Base-by-base conservation (phyloP, 2,888 invertebrate species). In the Acrobasis suavella region DNA sequence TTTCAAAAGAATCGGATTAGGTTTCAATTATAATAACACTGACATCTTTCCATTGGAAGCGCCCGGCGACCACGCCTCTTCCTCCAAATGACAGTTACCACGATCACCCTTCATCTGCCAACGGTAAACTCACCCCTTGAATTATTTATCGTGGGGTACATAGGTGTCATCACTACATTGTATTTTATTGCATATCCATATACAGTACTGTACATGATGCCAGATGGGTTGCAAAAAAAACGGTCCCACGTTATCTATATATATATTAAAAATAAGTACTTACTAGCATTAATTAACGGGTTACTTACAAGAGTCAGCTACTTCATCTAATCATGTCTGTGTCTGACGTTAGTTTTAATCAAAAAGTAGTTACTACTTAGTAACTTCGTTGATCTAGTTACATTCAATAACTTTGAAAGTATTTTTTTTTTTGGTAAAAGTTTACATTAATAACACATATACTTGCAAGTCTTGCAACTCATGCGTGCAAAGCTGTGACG, bases 1-100 rank as follows among this genome's bases (percentile, higher is more conserved):
- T 50, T 62, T 69, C 58, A 64, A 80, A 79, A 76, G 81, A 72
- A 72, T 69, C 69, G 78, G 82, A 78, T 90, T 78, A 75, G 73
- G 80, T 88, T 85, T 75, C 83, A 77, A 78, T 83, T 82, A 80
- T 76, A 69, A 66, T 70, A 66, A 67, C 70, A 77, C 75, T 76
- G 79, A 77, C 74, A 74, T 68, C 74, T 75, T 85, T 82, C 78
- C 81, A 85, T 88, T 87, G 83, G 85, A 80, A 85, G 83, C 77
- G 74, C 84, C 80, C 77, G 80, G 78, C 76, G 74, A 81, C 88
- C 90, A 87, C 91, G 89, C 91, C 91, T 85, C 87, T 91, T 92
- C 91, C 89, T 83, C 76, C 55, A 70, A 70, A 75, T 82, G 87
- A 85, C 91, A 87, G 87, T 87, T 87, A 83, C 73, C 80, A 81